A percentile compares a stretch with the other conserved stretches of the same genome.
These are phyloP conservation scores for Melitaea athalia DNA, from an alignment of 2,888 invertebrate genomes.

Conservation along the genomic window DNA sequence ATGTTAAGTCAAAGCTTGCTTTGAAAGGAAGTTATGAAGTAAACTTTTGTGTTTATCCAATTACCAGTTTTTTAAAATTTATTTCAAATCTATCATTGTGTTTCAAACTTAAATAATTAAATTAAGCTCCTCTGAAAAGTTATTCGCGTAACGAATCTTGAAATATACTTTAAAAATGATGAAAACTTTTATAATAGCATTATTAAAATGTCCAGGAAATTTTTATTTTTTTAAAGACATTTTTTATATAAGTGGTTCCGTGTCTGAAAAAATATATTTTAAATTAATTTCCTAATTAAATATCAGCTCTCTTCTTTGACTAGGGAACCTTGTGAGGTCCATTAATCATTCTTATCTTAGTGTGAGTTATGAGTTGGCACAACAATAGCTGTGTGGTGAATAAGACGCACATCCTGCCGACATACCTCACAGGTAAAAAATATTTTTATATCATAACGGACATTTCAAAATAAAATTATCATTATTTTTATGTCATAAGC, in stretches of 20 bases:
- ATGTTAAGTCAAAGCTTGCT: no score
- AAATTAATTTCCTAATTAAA: neutral
- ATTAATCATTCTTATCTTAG: constrained; percentile 6
- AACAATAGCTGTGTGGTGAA: constrained; percentile 7
- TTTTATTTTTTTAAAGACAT: no score
- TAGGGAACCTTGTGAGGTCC: neutral
- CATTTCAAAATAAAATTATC: neutral
- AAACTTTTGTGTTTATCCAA: no score
- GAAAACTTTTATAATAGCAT: neutral
- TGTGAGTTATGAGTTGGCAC: neutral
- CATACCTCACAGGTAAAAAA: neutral
- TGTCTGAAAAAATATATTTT: neutral
- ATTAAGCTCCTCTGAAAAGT: no score
- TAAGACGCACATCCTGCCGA: constrained; percentile 3
- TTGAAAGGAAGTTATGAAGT: no score
- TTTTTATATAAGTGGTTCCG: no score
- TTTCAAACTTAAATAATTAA: no score
- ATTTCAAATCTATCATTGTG: no score
- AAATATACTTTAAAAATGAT: neutral
- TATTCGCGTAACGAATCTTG: neutral
- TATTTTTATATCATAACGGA: neutral
- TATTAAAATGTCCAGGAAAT: constrained; percentile 7
- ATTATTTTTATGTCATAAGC: neutral
- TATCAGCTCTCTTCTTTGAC: neutral
- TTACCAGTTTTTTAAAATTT: no score